Base-by-base conservation (phyloP, 2,888 invertebrate genomes). In the Amitus sp. region DNA sequence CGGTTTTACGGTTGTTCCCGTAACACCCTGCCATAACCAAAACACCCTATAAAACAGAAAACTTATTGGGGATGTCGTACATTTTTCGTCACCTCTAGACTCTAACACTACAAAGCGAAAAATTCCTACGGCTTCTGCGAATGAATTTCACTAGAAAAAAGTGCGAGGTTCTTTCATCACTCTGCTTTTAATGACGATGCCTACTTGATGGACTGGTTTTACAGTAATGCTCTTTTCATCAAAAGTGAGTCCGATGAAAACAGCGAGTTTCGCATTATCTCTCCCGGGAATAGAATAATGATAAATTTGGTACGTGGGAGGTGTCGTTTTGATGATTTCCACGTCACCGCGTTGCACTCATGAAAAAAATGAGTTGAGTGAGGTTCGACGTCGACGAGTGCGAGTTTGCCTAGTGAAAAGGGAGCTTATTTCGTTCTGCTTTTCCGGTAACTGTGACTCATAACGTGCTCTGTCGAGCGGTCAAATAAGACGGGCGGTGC, bases 401-500 rank as follows among this genome's bases (percentile, higher is more conserved):
- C 37, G 13, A 46, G 61, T 56, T 52, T 51, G 46, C 33, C 50
- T 10, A 60, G 42, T 6, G 18, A 17, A 20, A 30, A 18, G 48
- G 61, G 61, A 50, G 42, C 15, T 12, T 13, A 37, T 37, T 37
- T 13, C 37, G 15, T 15, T 40, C 40, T 20, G 51, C 39, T 54
- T 47, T 62, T 58, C 57, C 43, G 33, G 20, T 43, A 58, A 58
- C 30, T 20, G 20, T 58, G 62, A 54, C 53, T 62, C 62, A 62
- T 62, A 58, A 53, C 49, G 39, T 23, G 43, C 19, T 39, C 6
- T 5, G 37, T 37, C 13, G 50, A 13, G 7, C 37, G 34, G 45
- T 50, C 46, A 49, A 62, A 49, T 54, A 50, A 19, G 46, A 43
- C 47, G 47, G 42, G 12, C 5, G 37, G 37, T 13, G 37, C 4